Base-by-base conservation (phyloP, 1,140 invertebrate genomes). In the Nylanderia fulva region DNA sequence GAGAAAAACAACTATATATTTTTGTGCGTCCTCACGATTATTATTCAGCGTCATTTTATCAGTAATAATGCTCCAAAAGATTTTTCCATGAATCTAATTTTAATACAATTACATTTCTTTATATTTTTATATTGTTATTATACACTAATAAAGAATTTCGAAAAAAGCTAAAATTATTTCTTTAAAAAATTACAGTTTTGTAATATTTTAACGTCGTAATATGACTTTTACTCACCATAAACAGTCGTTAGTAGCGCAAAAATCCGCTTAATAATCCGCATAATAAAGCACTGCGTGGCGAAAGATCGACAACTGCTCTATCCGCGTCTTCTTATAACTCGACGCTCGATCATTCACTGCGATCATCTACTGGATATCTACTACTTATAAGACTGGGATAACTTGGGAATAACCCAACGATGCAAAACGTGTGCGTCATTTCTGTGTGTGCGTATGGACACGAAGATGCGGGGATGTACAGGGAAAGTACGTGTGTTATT, bases 401-500 rank as follows among this genome's bases (percentile, higher is more conserved):
- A 89, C 88, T 88, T 33, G 56, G 88, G 88, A 68, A 89, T 90
- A 87, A 89, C 88, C 88, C 52, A 61, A 29, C 15, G 15, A 58
- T 24, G 45, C 71, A 42, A 29, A 77, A 6, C 24, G 39, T 36
- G 56, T 15, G 27, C 33, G 52, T 80, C 64, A 71, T 27, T 5
- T 36, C 4, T 60, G 1, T 64, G 9, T 39, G n/a, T 74, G 56
- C 7, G 36, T 60, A 52, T 60, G 15, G 1, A 48, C 5, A 15
- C 42, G 13, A 13, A 45, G 9, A 45, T 48, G 6, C 4, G 45
- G 4, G 2, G 4, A 48, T 77, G 6, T 7, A 21, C 11, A 24
- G n/a, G 54, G 48, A 27, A 83, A 86, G 58, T 54, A 63, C 64
- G 29, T 29, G 48, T 11, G 24, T 18, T 76, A n/a, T 18, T 76